Conservation (phyloP, 2,888 invertebrate genomes). For the Myathropa florea region DNA sequence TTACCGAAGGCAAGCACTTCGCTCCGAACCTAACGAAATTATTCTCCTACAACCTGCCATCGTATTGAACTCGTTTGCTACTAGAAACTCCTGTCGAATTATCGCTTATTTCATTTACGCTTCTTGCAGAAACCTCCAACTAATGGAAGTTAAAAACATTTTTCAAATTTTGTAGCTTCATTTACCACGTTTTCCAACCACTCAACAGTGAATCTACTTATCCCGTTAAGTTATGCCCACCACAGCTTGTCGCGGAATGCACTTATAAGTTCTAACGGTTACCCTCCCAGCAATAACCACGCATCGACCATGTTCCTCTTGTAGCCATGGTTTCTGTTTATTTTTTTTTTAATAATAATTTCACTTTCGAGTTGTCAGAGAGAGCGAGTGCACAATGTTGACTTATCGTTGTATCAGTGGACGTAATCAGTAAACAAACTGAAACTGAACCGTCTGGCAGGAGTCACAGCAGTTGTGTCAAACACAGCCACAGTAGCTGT, state of each 20-base stretch:
- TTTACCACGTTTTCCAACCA: too few relatives aligned
- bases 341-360: not conserved
- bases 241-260: not conserved
- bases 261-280: not conserved
- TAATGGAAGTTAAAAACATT: too few relatives aligned
- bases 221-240: not conserved
- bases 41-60: too few relatives aligned
- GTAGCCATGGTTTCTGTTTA: not conserved
- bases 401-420: conserved; percentile 58
- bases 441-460: conserved; percentile 49
- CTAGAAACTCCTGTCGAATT: too few relatives aligned
- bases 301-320: not conserved
- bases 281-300: not conserved
- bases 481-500: not conserved
- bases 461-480: conserved; percentile 23
- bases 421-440: conserved; percentile 60
- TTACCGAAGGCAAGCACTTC: too few relatives aligned
- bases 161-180: too few relatives aligned
- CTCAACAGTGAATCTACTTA: too few relatives aligned
- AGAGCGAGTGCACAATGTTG: conserved; percentile 23
- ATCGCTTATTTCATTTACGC: too few relatives aligned
- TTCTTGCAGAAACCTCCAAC: too few relatives aligned
- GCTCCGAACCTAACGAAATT: too few relatives aligned
- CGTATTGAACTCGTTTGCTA: too few relatives aligned
- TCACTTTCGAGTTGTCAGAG: conserved; percentile 11